Conservation (phyloP, 1,140 invertebrate species). For the Drosophila serrata region DNA sequence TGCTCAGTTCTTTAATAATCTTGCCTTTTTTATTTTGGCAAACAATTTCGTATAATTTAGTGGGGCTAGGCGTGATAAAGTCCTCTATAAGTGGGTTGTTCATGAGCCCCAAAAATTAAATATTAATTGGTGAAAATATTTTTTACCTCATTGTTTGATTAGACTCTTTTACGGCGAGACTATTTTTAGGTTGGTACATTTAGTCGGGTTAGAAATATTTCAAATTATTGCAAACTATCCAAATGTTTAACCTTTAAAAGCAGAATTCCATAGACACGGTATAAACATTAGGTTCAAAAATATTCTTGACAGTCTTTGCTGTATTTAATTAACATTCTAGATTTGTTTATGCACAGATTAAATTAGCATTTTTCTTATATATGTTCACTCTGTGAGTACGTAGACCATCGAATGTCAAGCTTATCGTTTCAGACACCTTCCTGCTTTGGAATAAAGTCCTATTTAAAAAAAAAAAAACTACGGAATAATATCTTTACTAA, state of each 20-base stretch:
- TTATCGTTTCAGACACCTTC: no score
- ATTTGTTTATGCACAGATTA: background rate
- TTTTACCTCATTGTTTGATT: background rate
- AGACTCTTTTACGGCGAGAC: background rate
- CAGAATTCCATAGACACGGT: background rate
- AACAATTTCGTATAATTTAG: conserved; percentile 77
- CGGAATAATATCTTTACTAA: no score
- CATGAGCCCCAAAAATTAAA: conserved; percentile 29
- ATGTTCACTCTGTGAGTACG: no score
- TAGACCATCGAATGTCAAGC: no score
- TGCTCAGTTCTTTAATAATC: conserved; percentile 65
- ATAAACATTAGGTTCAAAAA: background rate
- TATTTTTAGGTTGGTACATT: background rate
- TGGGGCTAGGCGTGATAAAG: conserved; percentile 23
- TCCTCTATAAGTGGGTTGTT: conserved; percentile 6
- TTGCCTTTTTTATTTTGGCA: conserved; percentile 58
- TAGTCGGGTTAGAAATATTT: background rate
- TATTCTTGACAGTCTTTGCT: background rate
- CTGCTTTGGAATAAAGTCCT: no score
- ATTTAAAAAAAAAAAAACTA: no score
- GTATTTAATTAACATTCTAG: background rate
- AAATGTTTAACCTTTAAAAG: background rate
- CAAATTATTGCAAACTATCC: background rate
- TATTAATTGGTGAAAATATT: conserved; percentile 58
- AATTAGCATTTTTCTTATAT: background rate